These are phyloP conservation scores for Ptychochromis oligacanthus DNA, from an alignment of 2,113 vertebrate genomes.

Conservation along the genomic window DNA sequence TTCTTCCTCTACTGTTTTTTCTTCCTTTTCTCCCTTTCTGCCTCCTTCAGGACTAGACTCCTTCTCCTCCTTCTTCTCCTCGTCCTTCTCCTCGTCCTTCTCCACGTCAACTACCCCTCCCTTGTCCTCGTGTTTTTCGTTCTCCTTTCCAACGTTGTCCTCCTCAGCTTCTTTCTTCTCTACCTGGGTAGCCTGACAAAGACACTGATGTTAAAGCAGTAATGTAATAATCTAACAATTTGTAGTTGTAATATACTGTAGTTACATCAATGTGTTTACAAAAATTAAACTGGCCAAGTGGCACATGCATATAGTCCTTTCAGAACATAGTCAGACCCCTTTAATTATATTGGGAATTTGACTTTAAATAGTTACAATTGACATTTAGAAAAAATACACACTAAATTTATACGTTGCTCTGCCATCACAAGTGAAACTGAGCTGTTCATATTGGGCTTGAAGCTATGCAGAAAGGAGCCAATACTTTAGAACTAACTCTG, in stretches of 20 bases:
- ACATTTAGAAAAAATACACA: too few relatives aligned
- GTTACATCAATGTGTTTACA: not conserved
- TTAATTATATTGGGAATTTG: not conserved
- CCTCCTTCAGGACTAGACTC: conserved; percentile 72
- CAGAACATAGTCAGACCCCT: not conserved
- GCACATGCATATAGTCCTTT: not conserved
- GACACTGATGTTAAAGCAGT: conserved; percentile 4
- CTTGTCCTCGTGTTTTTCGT: conserved; percentile 42
- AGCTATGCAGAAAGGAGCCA: not conserved
- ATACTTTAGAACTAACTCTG: too few relatives aligned
- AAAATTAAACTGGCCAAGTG: not conserved
- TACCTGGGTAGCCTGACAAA: conserved; percentile 79
- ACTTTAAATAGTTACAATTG: too few relatives aligned
- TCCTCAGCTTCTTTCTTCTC: conserved; percentile 77
- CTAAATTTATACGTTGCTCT: not conserved
- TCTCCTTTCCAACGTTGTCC: conserved; percentile 75
- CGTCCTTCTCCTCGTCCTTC: conserved; percentile 40
- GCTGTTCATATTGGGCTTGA: not conserved
- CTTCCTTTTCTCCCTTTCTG: conserved; percentile 69
- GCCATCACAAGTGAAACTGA: not conserved
- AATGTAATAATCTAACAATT: not conserved
- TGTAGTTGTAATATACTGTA: too few relatives aligned
- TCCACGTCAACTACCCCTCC: conserved; percentile 43
- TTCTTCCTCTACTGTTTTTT: conserved; percentile 80
- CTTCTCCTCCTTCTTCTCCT: conserved; percentile 54